phyloP scores from a whole-genome alignment of 2,888 invertebrate species.

The Craniophora ligustri region DNA sequence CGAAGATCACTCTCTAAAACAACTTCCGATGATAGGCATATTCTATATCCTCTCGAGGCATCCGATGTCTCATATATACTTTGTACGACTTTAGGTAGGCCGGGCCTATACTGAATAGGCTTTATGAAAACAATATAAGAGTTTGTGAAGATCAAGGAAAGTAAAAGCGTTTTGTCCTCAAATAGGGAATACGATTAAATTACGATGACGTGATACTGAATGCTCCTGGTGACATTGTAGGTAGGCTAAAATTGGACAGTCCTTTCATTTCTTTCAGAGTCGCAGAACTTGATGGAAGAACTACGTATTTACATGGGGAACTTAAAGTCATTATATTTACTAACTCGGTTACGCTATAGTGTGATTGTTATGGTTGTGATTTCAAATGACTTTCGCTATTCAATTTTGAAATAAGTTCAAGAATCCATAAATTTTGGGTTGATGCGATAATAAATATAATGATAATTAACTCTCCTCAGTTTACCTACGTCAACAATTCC shows the following conservation, averaged over 20 bases:
- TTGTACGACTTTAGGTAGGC: constrained; percentile 1
- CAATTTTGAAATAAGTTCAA: background rate
- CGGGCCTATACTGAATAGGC: background rate
- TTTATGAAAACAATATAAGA: background rate
- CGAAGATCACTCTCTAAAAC: constrained; percentile 63
- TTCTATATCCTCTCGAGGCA: constrained; percentile 48
- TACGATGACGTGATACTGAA: constrained; percentile 12
- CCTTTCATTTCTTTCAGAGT: constrained; percentile 23
- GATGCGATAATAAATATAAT: too few relatives aligned
- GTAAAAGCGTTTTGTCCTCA: constrained; percentile 30
- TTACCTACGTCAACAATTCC: too few relatives aligned
- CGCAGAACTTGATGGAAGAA: constrained; percentile 10
- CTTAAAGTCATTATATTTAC: constrained; percentile 29
- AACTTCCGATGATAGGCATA: constrained; percentile 65
- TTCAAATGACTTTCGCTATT: background rate
- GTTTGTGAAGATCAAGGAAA: constrained; percentile 17
- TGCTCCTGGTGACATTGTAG: constrained; percentile 25
- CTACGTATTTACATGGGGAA: constrained; percentile 8
- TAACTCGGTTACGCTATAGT: constrained; percentile 5
- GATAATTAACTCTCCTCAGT: background rate
- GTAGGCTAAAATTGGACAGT: constrained; percentile 16
- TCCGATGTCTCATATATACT: constrained; percentile 9
- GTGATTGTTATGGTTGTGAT: background rate
- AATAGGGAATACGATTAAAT: constrained; percentile 3
- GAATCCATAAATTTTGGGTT: too few relatives aligned